Conservation (phyloP, 2,888 invertebrate species). For the Apocheima hispidaria region DNA sequence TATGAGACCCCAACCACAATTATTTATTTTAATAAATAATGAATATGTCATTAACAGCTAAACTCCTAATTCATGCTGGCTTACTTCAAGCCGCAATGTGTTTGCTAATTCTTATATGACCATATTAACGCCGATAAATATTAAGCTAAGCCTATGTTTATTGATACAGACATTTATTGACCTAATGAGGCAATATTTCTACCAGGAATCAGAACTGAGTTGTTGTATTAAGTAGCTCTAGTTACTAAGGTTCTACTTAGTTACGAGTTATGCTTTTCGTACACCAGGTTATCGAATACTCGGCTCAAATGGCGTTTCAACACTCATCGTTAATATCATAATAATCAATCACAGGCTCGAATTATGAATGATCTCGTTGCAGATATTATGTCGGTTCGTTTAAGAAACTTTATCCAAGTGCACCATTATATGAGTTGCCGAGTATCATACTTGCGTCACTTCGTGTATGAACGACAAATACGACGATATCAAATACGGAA, state of each 20-base stretch:
- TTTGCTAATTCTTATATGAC: background rate
- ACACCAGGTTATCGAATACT: background rate
- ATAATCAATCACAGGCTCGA: too few species aligned
- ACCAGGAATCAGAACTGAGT: background rate
- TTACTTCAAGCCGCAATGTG: background rate
- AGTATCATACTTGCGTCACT: background rate
- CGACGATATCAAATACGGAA: constrained; percentile 25
- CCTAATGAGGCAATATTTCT: background rate
- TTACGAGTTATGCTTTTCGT: constrained; percentile 6
- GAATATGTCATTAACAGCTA: background rate
- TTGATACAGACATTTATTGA: constrained; percentile 4
- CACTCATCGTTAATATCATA: too few species aligned
- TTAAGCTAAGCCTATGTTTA: background rate
- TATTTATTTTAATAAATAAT: too few species aligned
- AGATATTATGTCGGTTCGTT: background rate
- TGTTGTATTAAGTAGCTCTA: background rate
- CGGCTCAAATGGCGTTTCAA: too few species aligned
- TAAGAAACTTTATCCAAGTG: background rate
- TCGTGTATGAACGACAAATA: background rate
- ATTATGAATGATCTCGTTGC: background rate
- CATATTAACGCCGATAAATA: background rate
- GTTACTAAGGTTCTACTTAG: background rate
- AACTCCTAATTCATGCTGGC: background rate
- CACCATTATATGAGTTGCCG: background rate
- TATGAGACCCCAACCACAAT: too few species aligned